Evolutionary conservation across 2,888 invertebrate genomes (phyloP).

Genomic region (Pilophorus perplexus): DNA sequence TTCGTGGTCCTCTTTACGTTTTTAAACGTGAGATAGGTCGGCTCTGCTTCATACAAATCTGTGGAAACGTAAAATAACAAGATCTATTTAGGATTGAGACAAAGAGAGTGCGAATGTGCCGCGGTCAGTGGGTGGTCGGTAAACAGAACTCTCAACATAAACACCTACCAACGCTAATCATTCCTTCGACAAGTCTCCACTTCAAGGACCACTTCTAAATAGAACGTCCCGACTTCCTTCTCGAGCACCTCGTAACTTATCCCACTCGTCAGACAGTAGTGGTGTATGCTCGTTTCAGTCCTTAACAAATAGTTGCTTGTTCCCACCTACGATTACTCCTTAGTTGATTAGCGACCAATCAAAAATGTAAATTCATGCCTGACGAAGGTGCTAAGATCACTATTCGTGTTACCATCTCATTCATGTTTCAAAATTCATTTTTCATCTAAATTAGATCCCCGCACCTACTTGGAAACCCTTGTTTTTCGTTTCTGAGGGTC

Average conservation of each 20-base stretch:
- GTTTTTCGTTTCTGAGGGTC: too few species aligned
- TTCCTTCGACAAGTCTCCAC: constrained; percentile 12
- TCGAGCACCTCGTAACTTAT: neutral
- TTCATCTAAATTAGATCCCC: too few species aligned
- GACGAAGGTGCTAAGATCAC: too few species aligned
- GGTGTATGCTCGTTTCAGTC: too few species aligned
- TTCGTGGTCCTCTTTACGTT: too few species aligned
- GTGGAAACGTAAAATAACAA: neutral
- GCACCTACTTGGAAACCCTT: too few species aligned
- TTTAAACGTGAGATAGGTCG: too few species aligned
- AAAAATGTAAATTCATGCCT: neutral
- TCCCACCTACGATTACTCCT: neutral
- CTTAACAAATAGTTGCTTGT: too few species aligned
- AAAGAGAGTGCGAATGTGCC: neutral
- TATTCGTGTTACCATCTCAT: too few species aligned
- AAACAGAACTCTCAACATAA: neutral
- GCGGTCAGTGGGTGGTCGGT: neutral
- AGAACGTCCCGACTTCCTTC: neutral
- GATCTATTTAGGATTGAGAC: neutral
- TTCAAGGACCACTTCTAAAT: neutral
- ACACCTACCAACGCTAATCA: constrained; percentile 21
- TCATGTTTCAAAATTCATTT: too few species aligned
- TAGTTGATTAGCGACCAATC: neutral
- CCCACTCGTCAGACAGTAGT: neutral
- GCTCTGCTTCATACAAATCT: too few species aligned